Conservation (phyloP, 2,888 invertebrate species). For the Melanargia galathea region DNA sequence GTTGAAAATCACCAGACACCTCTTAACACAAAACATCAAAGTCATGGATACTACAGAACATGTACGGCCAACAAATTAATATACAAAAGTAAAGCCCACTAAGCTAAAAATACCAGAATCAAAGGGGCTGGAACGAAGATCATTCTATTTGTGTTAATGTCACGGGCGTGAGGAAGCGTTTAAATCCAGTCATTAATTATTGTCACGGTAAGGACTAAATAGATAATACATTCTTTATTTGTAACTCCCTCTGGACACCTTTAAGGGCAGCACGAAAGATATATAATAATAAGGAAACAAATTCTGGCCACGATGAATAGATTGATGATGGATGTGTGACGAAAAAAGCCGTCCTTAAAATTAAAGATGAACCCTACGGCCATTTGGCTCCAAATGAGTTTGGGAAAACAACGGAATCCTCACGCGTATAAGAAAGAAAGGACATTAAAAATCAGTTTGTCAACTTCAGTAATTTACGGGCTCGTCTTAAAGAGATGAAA, state of each 20-base stretch:
- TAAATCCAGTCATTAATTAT: constrained; percentile 82
- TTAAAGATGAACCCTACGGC: constrained; percentile 67
- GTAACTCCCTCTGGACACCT: constrained; percentile 66
- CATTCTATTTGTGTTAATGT: constrained; percentile 82
- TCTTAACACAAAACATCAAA: constrained; percentile 77
- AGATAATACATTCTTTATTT: constrained; percentile 80
- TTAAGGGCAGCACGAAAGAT: constrained; percentile 72
- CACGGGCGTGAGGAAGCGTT: constrained; percentile 83
- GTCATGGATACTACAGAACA: constrained; percentile 64
- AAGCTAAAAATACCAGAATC: constrained; percentile 79
- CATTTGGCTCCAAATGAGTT: constrained; percentile 70
- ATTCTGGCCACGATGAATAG: constrained; percentile 64
- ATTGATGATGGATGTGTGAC: constrained; percentile 70
- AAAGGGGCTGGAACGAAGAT: constrained; percentile 78
- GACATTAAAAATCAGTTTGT: constrained; percentile 79
- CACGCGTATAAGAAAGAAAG: constrained; percentile 60
- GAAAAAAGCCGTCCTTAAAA: constrained; percentile 74
- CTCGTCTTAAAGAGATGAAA: constrained; percentile 60
- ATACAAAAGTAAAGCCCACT: constrained; percentile 70
- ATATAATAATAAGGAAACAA: constrained; percentile 74
- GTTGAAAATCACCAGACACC: constrained; percentile 75
- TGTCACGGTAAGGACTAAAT: constrained; percentile 80
- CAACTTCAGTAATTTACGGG: constrained; percentile 72
- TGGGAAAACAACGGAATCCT: constrained; percentile 68
- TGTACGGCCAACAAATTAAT: constrained; percentile 75